A percentile compares a stretch with the other conserved stretches of the same genome.
Conservation (phyloP, 2,113 vertebrate species). For the Lophotis ruficrista region DNA sequence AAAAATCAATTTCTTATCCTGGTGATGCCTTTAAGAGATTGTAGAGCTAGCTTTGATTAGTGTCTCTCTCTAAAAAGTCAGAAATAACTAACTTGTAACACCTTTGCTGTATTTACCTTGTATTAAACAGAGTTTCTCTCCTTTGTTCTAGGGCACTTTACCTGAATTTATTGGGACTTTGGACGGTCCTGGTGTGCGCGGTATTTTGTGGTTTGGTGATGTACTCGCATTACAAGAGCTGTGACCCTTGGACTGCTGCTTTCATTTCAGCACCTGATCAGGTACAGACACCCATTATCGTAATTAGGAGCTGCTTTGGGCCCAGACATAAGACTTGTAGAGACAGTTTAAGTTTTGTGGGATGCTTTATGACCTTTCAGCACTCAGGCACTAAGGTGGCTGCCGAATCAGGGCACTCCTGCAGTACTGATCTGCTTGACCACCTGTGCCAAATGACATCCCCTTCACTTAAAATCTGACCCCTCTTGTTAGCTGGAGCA, state of each 20-base stretch:
- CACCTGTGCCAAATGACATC: not conserved
- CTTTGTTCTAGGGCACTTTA: slow-evolving; percentile 81
- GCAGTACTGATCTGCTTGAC: not conserved
- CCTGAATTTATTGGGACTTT: slow-evolving; percentile 85
- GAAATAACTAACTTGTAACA: not conserved
- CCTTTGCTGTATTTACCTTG: not conserved
- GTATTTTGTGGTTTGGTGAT: slow-evolving; percentile 86
- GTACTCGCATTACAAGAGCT: slow-evolving; percentile 79
- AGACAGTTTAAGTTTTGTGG: not conserved
- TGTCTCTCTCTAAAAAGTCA: not conserved
- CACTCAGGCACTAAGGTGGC: not conserved
- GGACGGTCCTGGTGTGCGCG: slow-evolving; percentile 79
- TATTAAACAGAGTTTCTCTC: not conserved
- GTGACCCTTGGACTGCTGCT: slow-evolving; percentile 85
- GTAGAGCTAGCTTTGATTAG: not conserved
- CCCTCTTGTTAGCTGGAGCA: not conserved
- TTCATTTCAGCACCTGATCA: slow-evolving; percentile 85
- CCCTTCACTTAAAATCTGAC: not conserved
- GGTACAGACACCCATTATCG: slow-evolving; percentile 54
- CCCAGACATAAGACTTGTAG: fast-evolving
- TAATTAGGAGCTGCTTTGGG: not conserved
- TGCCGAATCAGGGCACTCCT: not conserved
- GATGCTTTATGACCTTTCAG: not conserved
- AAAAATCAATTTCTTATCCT: not conserved
- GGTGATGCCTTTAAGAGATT: not conserved